Base-by-base conservation (phyloP, 2,113 vertebrate genomes). In the Ceyx cyanopectus region DNA sequence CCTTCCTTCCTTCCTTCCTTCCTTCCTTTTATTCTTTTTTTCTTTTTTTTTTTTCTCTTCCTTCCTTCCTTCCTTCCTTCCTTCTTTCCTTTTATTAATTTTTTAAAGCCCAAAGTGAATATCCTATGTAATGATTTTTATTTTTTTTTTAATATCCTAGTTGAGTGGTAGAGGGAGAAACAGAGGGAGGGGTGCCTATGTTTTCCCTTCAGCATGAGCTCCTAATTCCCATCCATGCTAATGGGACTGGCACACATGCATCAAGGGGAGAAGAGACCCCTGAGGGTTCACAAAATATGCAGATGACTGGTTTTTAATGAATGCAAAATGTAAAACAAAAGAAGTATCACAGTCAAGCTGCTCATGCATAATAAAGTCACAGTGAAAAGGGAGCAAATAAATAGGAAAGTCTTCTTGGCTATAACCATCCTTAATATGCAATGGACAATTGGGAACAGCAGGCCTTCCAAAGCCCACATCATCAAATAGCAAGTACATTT, bases 261-360 rank as follows among this genome's bases (percentile, higher is more conserved):
- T 97, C 96, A 96, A 95, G 90, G 96, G 97, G 96, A 97, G 97
- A 96, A 94, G 82, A 98, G 97, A 97, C 97, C 97, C 97, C 97
- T 86, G 96, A 85, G 95, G 97, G 96, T 97, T 97, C 96, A 95
- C 98, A 98, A 98, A 98, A 98, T 97, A 98, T 98, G 98, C 97
- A 98, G 98, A 98, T 98, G 97, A 98, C 97, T 98, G 97, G 97
- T 98, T 98, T 98, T 98, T 98, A 98, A 98, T 95, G 96, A 98
- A 98, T 98, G 98, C 97, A 98, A 98, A 98, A 97, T 97, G 97
- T 97, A 98, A 98, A 97, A 98, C 98, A 98, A 98, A 98, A 98
- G 97, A 96, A 97, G 96, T 95, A 93, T 96, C 93, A 60, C 92
- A 94, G 97, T 97, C 97, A 95, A 97, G 96, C 96, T 97, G 96